Conservation (phyloP, 2,888 invertebrate genomes). For the Hetaerina titia region DNA sequence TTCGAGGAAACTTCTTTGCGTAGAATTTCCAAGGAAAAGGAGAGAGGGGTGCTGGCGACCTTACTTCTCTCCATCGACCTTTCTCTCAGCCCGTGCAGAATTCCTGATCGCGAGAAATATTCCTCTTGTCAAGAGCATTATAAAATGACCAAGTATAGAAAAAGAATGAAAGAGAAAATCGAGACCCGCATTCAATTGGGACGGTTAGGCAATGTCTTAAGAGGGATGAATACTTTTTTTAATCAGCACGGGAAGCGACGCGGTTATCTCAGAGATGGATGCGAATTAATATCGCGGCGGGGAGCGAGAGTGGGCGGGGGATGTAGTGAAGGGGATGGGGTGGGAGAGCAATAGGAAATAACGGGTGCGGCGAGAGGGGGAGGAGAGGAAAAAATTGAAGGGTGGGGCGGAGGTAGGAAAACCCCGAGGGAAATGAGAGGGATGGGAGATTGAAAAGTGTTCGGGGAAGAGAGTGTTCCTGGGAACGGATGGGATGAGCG, state of each 20-base stretch:
- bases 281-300: neutral
- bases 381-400: neutral
- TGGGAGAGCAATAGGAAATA: neutral
- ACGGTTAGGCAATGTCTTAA: too few relatives aligned
- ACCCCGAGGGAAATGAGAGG: neutral
- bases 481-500: neutral
- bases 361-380: neutral
- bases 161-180: too few relatives aligned
- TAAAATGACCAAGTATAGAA: too few relatives aligned
- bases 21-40: neutral
- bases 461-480: neutral
- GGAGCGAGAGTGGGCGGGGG: neutral
- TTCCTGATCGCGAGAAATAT: too few relatives aligned
- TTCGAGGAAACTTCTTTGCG: neutral
- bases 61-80: too few relatives aligned
- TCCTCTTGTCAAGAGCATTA: too few relatives aligned
- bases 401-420: neutral
- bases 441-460: conserved; percentile 2
- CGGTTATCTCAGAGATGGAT: neutral
- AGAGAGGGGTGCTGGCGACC: too few relatives aligned
- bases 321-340: neutral
- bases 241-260: neutral
- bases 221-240: too few relatives aligned
- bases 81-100: too few relatives aligned
- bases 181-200: too few relatives aligned